Conservation (phyloP, 2,888 invertebrate species). For the Ichneumon xanthorius region DNA sequence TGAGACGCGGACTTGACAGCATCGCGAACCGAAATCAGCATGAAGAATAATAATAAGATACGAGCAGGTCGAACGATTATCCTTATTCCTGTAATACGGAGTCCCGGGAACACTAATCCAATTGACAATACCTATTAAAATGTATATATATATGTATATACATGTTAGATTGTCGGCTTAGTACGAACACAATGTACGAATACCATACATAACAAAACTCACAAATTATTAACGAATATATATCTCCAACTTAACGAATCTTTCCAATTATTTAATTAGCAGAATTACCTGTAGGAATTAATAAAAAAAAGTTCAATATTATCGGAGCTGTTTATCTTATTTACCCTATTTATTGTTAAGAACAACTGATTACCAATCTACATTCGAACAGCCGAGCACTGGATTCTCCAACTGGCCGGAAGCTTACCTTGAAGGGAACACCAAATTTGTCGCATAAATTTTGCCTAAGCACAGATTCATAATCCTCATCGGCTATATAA, state of each 20-base stretch:
- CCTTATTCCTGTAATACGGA: not conserved
- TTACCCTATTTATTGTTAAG: not conserved
- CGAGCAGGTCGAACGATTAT: not conserved
- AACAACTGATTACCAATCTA: not conserved
- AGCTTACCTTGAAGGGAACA: not conserved
- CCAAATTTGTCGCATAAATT: not conserved
- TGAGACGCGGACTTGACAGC: conserved; percentile 2
- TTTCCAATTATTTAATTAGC: conserved; percentile 12
- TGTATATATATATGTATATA: not conserved
- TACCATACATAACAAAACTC: not conserved
- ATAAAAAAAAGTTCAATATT: conserved; percentile 7
- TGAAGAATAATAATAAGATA: not conserved
- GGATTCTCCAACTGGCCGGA: too few species aligned
- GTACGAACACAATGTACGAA: not conserved
- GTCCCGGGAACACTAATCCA: conserved; percentile 3
- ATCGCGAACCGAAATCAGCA: not conserved
- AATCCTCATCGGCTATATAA: not conserved
- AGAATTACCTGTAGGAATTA: conserved; percentile 3
- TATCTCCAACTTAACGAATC: not conserved
- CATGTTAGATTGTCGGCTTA: not conserved
- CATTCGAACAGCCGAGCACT: not conserved
- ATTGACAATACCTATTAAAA: not conserved
- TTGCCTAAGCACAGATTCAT: not conserved
- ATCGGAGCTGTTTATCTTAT: not conserved
- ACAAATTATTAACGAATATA: not conserved